Evolutionary conservation across 2,888 invertebrate genomes (phyloP).

Genomic region (Punctoribates punctum): DNA sequence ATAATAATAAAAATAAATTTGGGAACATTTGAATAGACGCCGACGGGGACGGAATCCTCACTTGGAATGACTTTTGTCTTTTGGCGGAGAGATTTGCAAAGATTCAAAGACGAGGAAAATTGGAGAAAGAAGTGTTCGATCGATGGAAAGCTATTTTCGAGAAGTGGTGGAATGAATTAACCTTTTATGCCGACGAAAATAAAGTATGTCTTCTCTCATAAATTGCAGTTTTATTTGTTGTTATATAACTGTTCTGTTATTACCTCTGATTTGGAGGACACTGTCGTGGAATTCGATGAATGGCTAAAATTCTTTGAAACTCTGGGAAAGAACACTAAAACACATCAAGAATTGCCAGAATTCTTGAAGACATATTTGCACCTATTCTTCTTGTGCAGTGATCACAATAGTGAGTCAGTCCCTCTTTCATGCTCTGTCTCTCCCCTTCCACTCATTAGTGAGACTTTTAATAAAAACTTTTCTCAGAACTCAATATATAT

Average conservation of each 20-base stretch:
- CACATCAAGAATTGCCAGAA: slow-evolving; percentile 50
- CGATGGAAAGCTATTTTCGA: slow-evolving; percentile 50
- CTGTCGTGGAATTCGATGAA: slow-evolving; percentile 50
- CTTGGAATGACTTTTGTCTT: slow-evolving; percentile 55
- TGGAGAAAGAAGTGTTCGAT: slow-evolving; percentile 50
- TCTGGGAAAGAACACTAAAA: slow-evolving; percentile 49
- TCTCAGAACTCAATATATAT: not conserved
- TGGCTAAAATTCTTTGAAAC: slow-evolving; percentile 50
- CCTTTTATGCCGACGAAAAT: slow-evolving; percentile 50
- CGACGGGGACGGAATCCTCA: slow-evolving; percentile 53
- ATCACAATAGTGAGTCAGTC: slow-evolving; percentile 50
- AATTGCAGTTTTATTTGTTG: not conserved
- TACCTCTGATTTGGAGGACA: slow-evolving; percentile 47
- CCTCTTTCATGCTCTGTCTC: not conserved
- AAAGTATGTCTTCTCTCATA: slow-evolving; percentile 45
- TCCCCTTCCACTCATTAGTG: slow-evolving; percentile 14
- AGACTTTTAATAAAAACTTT: slow-evolving; percentile 23
- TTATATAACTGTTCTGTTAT: not conserved
- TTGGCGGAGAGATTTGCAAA: slow-evolving; percentile 52
- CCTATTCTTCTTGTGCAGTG: slow-evolving; percentile 50
- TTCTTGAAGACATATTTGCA: slow-evolving; percentile 50
- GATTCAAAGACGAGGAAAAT: slow-evolving; percentile 50
- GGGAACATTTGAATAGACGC: slow-evolving; percentile 52
- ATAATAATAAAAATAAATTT: not conserved
- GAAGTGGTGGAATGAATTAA: slow-evolving; percentile 51